phyloP scores from a whole-genome alignment of 2,113 vertebrate genomes.

The Herpailurus yagouaroundi region DNA sequence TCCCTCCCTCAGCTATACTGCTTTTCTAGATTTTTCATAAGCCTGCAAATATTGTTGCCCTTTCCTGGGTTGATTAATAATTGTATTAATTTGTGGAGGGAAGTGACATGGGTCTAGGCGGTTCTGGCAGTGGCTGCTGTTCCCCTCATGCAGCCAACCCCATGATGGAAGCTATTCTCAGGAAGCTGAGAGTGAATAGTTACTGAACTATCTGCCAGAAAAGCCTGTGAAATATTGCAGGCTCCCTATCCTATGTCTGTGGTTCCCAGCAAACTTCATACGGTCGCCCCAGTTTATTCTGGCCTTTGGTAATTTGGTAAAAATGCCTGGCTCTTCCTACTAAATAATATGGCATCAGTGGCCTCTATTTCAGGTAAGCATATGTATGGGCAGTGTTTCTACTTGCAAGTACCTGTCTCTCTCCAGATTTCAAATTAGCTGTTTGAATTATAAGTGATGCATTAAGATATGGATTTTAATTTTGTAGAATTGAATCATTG shows the following conservation, averaged over 20 bases:
- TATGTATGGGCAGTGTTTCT: neutral
- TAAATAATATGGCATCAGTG: neutral
- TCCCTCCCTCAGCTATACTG: neutral
- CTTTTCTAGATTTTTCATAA: neutral
- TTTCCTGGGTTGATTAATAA: neutral
- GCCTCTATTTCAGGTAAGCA: neutral
- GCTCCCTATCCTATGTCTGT: neutral
- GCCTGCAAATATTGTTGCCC: neutral
- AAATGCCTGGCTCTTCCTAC: neutral
- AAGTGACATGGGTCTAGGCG: fast-evolving
- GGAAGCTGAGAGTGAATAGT: neutral
- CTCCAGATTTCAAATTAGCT: neutral
- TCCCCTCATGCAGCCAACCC: neutral
- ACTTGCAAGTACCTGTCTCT: neutral
- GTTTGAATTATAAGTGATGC: neutral
- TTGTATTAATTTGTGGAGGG: neutral
- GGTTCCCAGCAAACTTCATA: neutral
- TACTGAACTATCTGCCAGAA: neutral
- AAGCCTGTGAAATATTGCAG: neutral
- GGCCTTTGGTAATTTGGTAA: neutral
- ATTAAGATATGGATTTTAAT: neutral
- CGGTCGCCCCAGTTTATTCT: neutral
- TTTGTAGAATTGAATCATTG: neutral
- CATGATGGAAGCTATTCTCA: neutral
- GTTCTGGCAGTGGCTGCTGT: neutral